A percentile compares a stretch with the other conserved stretches of the same genome.
phyloP scores from a whole-genome alignment of 2,888 invertebrate species.

The Leptopterna dolabrata region DNA sequence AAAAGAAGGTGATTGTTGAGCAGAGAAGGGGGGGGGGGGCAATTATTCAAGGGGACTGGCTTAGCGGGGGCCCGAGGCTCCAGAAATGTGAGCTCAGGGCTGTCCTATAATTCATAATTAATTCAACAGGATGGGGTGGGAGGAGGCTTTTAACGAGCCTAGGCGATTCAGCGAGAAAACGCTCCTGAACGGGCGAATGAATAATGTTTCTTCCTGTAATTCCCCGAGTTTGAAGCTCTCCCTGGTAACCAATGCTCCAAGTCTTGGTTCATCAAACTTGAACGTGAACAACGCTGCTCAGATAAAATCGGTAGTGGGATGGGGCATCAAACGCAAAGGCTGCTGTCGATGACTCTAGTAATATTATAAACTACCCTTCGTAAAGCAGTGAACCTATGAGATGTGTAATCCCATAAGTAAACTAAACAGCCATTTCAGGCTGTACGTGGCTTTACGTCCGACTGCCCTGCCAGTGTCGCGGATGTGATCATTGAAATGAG shows the following conservation, averaged over 20 bases:
- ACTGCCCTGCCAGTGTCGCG: too few species aligned
- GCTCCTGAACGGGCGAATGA: not conserved
- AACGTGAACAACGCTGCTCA: too few species aligned
- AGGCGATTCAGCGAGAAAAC: not conserved
- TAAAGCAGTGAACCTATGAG: too few species aligned
- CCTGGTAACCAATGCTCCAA: not conserved
- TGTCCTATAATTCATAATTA: slow-evolving; percentile 50
- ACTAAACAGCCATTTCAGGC: too few species aligned
- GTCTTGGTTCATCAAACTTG: too few species aligned
- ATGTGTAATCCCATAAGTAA: too few species aligned
- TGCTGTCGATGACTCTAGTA: too few species aligned
- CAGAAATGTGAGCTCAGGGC: slow-evolving; percentile 32
- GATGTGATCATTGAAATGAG: too few species aligned
- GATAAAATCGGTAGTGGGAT: too few species aligned
- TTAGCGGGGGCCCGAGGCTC: not conserved
- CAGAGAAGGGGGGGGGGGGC: not conserved
- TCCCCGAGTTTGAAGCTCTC: not conserved
- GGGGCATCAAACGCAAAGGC: too few species aligned
- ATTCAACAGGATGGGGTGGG: slow-evolving; percentile 30
- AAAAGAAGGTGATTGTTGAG: not conserved
- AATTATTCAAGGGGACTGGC: slow-evolving; percentile 3
- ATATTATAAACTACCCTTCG: too few species aligned
- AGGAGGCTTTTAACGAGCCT: not conserved
- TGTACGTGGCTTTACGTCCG: too few species aligned
- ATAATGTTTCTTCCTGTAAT: not conserved